Percentiles rank a stretch among this genome's conserved stretches.
These are phyloP conservation scores for Dasypus novemcinctus DNA, from an alignment of 2,113 vertebrate species.

Conservation along the genomic window DNA sequence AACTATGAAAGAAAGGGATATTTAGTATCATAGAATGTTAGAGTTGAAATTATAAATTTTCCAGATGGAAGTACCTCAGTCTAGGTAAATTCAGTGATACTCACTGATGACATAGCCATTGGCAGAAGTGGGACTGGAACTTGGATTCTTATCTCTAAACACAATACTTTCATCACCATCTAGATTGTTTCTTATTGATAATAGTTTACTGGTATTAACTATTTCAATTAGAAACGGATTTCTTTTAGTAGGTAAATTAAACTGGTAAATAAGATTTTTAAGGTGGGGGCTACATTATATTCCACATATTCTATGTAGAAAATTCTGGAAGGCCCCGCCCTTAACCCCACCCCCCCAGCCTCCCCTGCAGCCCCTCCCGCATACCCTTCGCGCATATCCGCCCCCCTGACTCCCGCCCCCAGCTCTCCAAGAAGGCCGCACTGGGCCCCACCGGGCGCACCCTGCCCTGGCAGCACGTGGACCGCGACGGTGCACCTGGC, in stretches of 20 bases:
- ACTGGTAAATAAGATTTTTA: background rate
- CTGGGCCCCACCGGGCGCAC: constrained; percentile 72
- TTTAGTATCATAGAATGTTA: background rate
- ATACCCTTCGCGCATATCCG: rapidly evolving
- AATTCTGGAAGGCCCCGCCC: background rate
- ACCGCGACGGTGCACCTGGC: constrained; percentile 61
- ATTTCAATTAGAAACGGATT: constrained; percentile 15
- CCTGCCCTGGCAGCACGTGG: constrained; percentile 74
- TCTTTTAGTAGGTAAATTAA: background rate
- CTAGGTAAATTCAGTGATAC: background rate
- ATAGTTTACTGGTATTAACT: background rate
- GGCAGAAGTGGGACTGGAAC: background rate
- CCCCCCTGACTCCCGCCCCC: rapidly evolving
- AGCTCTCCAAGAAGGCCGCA: constrained; percentile 82
- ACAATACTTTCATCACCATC: background rate
- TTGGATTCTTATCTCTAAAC: background rate
- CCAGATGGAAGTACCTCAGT: background rate
- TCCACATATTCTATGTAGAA: background rate
- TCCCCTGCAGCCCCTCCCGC: too few species aligned
- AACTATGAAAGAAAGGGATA: background rate
- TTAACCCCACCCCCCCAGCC: too few species aligned
- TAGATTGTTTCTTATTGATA: background rate
- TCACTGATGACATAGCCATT: background rate
- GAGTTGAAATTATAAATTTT: background rate
- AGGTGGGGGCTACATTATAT: background rate